Base-by-base conservation (phyloP, 1,140 invertebrate species). In the Drosophila nigromelanica region DNA sequence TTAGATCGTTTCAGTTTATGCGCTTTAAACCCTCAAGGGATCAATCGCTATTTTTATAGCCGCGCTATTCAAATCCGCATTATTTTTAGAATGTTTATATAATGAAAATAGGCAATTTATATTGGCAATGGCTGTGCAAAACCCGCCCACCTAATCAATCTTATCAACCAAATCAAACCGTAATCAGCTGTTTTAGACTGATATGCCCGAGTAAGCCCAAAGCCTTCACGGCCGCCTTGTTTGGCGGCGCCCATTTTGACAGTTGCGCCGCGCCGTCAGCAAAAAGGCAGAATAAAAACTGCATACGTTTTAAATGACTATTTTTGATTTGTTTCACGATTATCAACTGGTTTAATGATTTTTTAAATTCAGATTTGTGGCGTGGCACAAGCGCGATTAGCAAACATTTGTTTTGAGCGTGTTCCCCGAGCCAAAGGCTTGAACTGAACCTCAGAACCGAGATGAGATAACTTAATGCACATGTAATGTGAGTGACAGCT, bases 381-480 rank as follows among this genome's bases (percentile, higher is more conserved):
- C 60, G 56, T 62, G 45, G 68, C 72, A 15, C 15, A 24, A 4
- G 21, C 18, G 30, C 63, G 82, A 87, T 87, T 87, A 82, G 72
- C 70, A 70, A 82, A 66, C 82, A 87, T 87, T 87, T 87, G 82
- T 87, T 87, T 87, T 87, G 45, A 87, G 83, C 82, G 82, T 87
- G 82, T 79, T 67, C 62, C 77, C 58, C 39, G 15, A 37, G 55
- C 56, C 50, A 73, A 78, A 76, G 69, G 73, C 63, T 68, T 66
- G 47, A 67, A 40, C 76, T 83, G 67, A 72, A 75, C 66, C 56
- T 35, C 48, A 42, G 45, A 56, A 50, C 59, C 64, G 59, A 66
- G 70, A 75, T 72, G 78, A 72, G 82, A 87, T 82, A 76, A 82
- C 66, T 73, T 47, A 15, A 12, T 12, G 71, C 64, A 70, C 75